A percentile compares a stretch with the other conserved stretches of the same genome.
Conservation (phyloP, 1,140 invertebrate species). For the Phthorimaea operculella region DNA sequence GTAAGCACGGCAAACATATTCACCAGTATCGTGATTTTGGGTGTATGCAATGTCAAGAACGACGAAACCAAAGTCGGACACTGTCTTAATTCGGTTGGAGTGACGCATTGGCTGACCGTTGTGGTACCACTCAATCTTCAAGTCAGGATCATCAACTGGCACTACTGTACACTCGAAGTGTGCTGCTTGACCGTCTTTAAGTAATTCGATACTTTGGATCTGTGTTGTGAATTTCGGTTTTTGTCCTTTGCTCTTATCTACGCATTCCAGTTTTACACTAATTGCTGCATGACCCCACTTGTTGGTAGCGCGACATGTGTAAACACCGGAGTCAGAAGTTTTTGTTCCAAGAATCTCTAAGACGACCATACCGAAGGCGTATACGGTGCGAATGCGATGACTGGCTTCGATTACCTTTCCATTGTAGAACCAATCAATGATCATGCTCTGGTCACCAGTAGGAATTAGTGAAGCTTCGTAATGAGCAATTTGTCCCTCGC, state of each 20-base stretch:
- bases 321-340: constrained; percentile 87
- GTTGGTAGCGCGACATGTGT: constrained; percentile 89
- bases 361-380: constrained; percentile 96
- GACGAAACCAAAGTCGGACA: constrained; percentile 96
- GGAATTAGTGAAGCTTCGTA: constrained; percentile 95
- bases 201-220: constrained; percentile 83
- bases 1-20: constrained; percentile 89
- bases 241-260: constrained; percentile 85
- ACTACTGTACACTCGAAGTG: constrained; percentile 94
- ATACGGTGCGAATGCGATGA: constrained; percentile 89
- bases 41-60: constrained; percentile 95
- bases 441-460: constrained; percentile 95
- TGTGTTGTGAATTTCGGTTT: constrained; percentile 87
- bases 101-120: constrained; percentile 89
- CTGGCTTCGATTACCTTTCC: constrained; percentile 88
- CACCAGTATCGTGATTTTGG: constrained; percentile 92
- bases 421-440: constrained; percentile 98
- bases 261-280: constrained; percentile 83
- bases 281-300: constrained; percentile 90
- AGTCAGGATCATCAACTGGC: constrained; percentile 92
- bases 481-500: constrained; percentile 91
- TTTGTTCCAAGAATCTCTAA: constrained; percentile 92
- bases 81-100: constrained; percentile 91
- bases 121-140: constrained; percentile 97
- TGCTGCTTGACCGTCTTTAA: constrained; percentile 91